phyloP scores from a whole-genome alignment of 2,888 invertebrate genomes.

The Adelphocoris suturalis region DNA sequence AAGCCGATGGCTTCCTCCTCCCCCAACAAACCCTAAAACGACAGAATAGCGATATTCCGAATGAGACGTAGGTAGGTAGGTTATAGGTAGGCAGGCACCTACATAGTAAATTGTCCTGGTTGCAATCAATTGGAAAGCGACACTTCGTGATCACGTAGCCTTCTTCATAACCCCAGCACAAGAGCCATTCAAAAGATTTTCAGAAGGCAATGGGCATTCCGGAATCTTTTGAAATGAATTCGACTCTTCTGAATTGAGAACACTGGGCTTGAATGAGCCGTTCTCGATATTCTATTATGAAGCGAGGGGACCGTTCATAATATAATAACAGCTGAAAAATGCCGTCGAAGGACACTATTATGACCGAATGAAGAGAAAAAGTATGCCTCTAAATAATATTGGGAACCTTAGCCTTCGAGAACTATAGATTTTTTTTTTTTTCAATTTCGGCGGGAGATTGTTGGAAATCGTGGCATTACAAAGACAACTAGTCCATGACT shows the following conservation, averaged over 20 bases:
- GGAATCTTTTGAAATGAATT: not conserved
- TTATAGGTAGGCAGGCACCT: no score
- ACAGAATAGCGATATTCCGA: no score
- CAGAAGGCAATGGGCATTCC: not conserved
- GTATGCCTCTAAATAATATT: not conserved
- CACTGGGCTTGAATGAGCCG: not conserved
- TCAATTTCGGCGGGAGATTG: not conserved
- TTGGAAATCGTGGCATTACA: not conserved
- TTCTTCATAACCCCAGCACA: not conserved
- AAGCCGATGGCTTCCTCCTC: no score
- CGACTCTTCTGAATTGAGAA: not conserved
- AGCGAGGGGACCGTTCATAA: not conserved
- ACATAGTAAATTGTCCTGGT: not conserved
- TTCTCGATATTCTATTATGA: not conserved
- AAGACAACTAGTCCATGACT: not conserved
- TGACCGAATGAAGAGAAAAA: not conserved
- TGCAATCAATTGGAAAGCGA: not conserved
- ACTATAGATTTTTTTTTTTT: not conserved
- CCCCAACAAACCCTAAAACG: no score
- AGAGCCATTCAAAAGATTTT: not conserved
- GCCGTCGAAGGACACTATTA: not conserved
- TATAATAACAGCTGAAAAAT: constrained; percentile 10
- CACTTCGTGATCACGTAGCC: constrained; percentile 14
- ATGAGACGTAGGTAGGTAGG: no score
- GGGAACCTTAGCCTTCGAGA: not conserved